Base-by-base conservation (phyloP, 2,797 vertebrate species). In the Sebastiscus albofasciatus region DNA sequence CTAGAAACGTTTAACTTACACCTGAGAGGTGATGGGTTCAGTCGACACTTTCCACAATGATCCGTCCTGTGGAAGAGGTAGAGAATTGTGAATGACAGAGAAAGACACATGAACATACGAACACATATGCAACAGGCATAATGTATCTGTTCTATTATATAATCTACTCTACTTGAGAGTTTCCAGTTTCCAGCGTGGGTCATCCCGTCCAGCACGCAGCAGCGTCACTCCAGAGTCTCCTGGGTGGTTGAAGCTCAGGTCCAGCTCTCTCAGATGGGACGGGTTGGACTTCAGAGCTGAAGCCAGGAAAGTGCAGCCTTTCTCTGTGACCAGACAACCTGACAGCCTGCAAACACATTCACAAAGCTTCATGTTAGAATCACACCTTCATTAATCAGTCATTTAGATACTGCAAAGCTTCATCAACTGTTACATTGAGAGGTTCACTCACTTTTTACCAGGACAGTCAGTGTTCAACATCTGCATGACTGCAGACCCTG, bases 181-280 rank as follows among this genome's bases (percentile, higher is more conserved):
- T n/a, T 77, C 14, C 74, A 84, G 64, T 71, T 61, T 71, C 29
- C 58, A 65, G 2, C 2, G 7, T 64, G 54, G 74, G 26, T 69
- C 26, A 2, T 55, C 6, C 13, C 16, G 42, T 46, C 16, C 59
- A 29, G 13, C 39, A 31, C 1, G 16, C 13, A 77, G 34, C 54
- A 46, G 13, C 18, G 42, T 56, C 13, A 34, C 4, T 34, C 64
- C 82, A 1, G 60, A 60, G 5, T 61, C 75, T 66, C 70, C 79
- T 12, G 61, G 82, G 27, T 84, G 72, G 66, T 87, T 87, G 73
- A 72, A 87, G 62, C 81, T 84, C 75, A 87, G 75, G 58, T 83
- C 78, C 67, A 87, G 72, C 62, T 81, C 66, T 71, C 27, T 84
- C 42, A 87, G 56, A 42, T 82, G 65, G 12, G 72, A 84, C 8